Base-by-base conservation (phyloP, 2,113 vertebrate species). In the Archocentrus centrarchus region DNA sequence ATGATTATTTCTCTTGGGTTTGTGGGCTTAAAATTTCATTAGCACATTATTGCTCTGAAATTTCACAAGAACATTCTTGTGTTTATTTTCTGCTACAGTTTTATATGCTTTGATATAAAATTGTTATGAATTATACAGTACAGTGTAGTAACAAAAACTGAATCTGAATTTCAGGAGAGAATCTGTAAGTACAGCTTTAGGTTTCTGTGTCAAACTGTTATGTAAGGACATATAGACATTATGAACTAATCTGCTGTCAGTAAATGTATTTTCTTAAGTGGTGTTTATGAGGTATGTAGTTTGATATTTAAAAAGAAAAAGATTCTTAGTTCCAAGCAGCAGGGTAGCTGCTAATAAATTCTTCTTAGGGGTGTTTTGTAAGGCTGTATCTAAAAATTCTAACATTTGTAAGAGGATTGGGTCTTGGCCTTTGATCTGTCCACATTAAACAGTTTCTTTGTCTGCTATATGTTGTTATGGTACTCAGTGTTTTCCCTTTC, bases 211-310 rank as follows among this genome's bases (percentile, higher is more conserved):
- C 61, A 59, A 63, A 68, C 59, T 59, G n/a, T 35, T 70, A 73
- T 44, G 20, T 22, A 15, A 17, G 2, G 14, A 64, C n/a, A 37
- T 32, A 53, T 39, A 7, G 7, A 61, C 15, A 11, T 55, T 5
- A 75, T 47, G 41, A 70, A 24, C 37, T 41, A 18, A 62, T 59
- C 59, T 59, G 24, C 37, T 77, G 59, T 76, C 84, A 89, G 80
- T 77, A 88, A 89, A 90, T 77, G 8, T 85, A 89, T 92, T 92
- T 93, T 93, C 75, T 77, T 68, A 20, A 8, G 66, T 79, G 39
- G 11, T 55, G 47, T 83, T 58, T 68, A 5, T 63, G 4, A 55
- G 3, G 2, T n/a, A 11, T 35, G 1, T 2, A 3, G 6, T 10
- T 35, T 4, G 59, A 66, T 1, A 2, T 20, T 62, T 61, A 5